Evolutionary conservation across 2,797 vertebrate genomes (phyloP).

Genomic region (Pseudochaenichthys georgianus): DNA sequence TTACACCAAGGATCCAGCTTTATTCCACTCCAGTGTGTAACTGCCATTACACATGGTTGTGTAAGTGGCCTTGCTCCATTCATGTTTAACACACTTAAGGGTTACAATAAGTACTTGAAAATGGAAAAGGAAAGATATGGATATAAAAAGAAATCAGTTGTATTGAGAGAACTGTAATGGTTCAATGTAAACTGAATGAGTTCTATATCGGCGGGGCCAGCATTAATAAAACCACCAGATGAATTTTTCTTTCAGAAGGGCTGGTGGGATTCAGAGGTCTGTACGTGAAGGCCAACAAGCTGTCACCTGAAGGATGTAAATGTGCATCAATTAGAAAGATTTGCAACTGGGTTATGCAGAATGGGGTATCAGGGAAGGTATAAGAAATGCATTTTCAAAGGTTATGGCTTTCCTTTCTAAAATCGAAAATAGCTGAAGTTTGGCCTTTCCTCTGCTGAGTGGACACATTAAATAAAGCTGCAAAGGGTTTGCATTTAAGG

Average conservation of each 20-base stretch:
- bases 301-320: constrained; percentile 20
- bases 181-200: constrained; percentile 10
- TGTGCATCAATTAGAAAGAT: constrained; percentile 19
- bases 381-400: constrained; percentile 45
- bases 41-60: no score
- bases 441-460: constrained; percentile 38
- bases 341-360: constrained; percentile 1
- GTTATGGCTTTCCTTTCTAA: constrained; percentile 37
- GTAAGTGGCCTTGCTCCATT: no score
- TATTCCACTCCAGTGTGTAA: constrained; percentile 4
- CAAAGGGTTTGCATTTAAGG: constrained; percentile 10
- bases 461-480: constrained; percentile 28
- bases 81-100: background rate
- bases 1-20: background rate
- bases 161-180: background rate
- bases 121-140: background rate
- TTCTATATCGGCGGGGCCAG: constrained; percentile 19
- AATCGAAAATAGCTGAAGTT: constrained; percentile 21
- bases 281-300: constrained; percentile 20
- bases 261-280: constrained; percentile 4
- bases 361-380: constrained; percentile 10
- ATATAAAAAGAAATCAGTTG: background rate
- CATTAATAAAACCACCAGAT: constrained; percentile 10
- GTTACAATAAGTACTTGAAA: background rate
- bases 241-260: constrained; percentile 12